Evolutionary conservation across 2,113 vertebrate species (phyloP), one percentile per base, ranked within the genome.

Genomic region (Phalacrocorax brasilianus): DNA sequence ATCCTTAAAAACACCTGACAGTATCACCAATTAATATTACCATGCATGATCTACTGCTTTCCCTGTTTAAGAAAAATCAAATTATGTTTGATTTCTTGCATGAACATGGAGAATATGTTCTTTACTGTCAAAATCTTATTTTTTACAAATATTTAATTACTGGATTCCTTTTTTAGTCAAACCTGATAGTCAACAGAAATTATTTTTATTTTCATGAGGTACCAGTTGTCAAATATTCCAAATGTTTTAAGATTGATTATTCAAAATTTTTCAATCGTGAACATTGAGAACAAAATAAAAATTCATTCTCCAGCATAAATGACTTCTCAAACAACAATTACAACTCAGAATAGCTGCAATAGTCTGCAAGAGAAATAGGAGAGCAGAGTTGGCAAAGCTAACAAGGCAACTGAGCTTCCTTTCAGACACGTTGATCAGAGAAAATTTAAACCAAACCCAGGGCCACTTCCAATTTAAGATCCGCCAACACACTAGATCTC

Each of bases 311-410:
- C 96, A 96, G 95, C 94, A 93, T 82, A 75, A 95, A 88, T 50
- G 3, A 95, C 92, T 95, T 97, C 78, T 65, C 40, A 96, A 94
- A 96, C 49, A 89, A 79, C 67, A 93, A 84, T 88, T 79, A 84
- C 40, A 88, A 93, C 38, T 84, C 83, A 81, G 94, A 95, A 95
- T 56, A 97, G 79, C 73, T 93, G 89, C 88, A 97, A 91, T 2
- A 95, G 73, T 79, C 90, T 78, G 78, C 94, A 95, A 95, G 72
- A 91, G 90, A 78, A 94, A 95, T 23, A 97, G 94, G 87, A 95
- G 67, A 97, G 94, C 96, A 97, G 90, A 97, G 93, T 19, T 93
- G 92, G 93, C 93, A 96, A 96, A 92, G 93, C 94, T 97, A 76
- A 95, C 59, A 88, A 95, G 85, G 93, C 96, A 97, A 95, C 89